A percentile compares a stretch with the other conserved stretches of the same genome.
phyloP scores from a whole-genome alignment of 2,797 vertebrate genomes.

The Fundulus diaphanus region DNA sequence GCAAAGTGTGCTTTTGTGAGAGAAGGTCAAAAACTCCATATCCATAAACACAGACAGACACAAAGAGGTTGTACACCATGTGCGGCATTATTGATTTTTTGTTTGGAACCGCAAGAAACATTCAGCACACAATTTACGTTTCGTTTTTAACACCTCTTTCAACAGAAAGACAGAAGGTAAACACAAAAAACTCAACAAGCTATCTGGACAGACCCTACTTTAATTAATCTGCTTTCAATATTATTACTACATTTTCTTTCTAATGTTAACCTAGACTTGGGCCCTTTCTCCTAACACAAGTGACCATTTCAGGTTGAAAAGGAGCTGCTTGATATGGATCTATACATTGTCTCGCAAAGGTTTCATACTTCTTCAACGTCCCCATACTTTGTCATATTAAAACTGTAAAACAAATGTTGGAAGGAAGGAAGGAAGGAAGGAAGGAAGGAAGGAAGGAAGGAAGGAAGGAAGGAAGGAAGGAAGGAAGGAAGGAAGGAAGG shows the following conservation, averaged over 20 bases:
- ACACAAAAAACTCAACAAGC: slow-evolving; percentile 4
- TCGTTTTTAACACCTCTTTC: slow-evolving; percentile 49
- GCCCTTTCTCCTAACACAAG: neutral
- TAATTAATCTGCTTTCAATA: slow-evolving; percentile 41
- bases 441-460: too few species aligned
- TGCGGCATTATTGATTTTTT: slow-evolving; percentile 59
- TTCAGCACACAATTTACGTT: slow-evolving; percentile 59
- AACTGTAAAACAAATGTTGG: neutral
- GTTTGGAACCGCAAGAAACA: slow-evolving; percentile 57
- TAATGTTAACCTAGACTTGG: neutral
- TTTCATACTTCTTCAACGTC: neutral
- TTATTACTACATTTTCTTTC: slow-evolving; percentile 29
- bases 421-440: too few species aligned
- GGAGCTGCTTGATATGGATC: neutral
- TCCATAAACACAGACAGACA: slow-evolving; percentile 21
- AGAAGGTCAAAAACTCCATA: slow-evolving; percentile 61
- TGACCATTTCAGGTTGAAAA: neutral
- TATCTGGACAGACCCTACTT: slow-evolving; percentile 21
- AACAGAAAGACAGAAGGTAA: slow-evolving; percentile 29
- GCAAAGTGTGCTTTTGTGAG: slow-evolving; percentile 35
- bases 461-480: too few species aligned
- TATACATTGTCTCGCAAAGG: neutral
- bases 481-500: too few species aligned
- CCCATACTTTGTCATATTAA: neutral
- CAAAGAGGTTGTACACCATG: slow-evolving; percentile 41